Evolutionary conservation across 2,113 vertebrate species (phyloP).

Genomic region (Hydrochoerus hydrochaeris): DNA sequence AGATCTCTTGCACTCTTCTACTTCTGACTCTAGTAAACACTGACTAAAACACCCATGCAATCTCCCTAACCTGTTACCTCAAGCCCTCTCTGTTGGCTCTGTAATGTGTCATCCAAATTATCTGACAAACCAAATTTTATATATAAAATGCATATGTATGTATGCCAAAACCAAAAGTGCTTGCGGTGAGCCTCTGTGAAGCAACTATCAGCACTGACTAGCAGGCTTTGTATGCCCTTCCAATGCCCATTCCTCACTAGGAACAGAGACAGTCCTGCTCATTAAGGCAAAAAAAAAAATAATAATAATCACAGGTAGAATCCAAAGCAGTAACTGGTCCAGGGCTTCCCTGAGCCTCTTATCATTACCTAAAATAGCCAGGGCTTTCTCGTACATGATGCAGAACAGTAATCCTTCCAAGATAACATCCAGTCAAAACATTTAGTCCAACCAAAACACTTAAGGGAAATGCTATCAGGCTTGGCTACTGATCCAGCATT

Average conservation of each 20-base stretch:
- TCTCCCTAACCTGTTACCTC: neutral
- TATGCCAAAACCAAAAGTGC: neutral
- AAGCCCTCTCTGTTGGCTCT: neutral
- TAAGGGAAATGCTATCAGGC: neutral
- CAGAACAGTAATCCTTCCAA: neutral
- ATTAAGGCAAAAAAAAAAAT: neutral
- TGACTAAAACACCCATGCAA: neutral
- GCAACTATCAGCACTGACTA: neutral
- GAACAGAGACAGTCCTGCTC: neutral
- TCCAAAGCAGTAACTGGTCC: neutral
- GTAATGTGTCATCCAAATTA: neutral
- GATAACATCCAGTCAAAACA: neutral
- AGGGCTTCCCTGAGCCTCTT: neutral
- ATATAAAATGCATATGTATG: neutral
- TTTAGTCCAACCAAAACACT: neutral
- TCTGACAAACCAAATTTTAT: neutral
- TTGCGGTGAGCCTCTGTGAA: neutral
- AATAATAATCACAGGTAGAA: neutral
- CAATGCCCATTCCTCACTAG: neutral
- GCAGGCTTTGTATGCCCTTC: neutral
- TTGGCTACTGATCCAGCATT: neutral
- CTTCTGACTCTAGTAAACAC: neutral
- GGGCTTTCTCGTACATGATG: neutral
- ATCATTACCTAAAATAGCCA: neutral
- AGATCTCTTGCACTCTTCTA: neutral